Evolutionary conservation across 2,888 invertebrate genomes (phyloP).

Genomic region (Cephus pulcher): DNA sequence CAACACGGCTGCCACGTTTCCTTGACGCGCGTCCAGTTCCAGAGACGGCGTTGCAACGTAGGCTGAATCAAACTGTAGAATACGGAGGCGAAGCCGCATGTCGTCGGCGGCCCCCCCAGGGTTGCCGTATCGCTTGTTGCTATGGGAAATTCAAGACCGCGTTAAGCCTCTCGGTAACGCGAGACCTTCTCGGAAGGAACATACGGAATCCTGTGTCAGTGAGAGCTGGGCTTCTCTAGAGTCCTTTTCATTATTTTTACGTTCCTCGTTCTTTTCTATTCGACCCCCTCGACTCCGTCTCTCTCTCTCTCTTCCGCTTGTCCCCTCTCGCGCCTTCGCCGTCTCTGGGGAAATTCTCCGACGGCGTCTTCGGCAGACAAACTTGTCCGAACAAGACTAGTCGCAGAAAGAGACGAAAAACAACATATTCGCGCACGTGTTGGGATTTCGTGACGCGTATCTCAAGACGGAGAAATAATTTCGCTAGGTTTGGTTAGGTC

Average conservation of each 20-base stretch:
- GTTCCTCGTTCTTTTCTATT: neutral
- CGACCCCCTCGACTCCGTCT: no score
- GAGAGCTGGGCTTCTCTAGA: neutral
- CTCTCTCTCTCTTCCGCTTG: neutral
- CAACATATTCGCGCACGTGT: neutral
- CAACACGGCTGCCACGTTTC: neutral
- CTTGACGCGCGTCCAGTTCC: neutral
- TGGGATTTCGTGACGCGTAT: neutral
- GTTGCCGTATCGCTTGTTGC: slow-evolving; percentile 24
- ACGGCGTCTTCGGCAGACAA: neutral
- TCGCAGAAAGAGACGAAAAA: slow-evolving; percentile 13
- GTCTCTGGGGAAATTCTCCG: slow-evolving; percentile 3
- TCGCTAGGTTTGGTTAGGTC: neutral
- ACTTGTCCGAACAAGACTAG: neutral
- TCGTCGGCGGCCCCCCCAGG: neutral
- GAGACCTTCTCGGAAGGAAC: slow-evolving; percentile 25
- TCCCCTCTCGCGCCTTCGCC: slow-evolving; percentile 4
- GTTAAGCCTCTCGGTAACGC: slow-evolving; percentile 23
- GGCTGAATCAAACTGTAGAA: slow-evolving; percentile 1
- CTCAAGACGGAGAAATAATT: neutral
- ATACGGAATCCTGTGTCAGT: neutral
- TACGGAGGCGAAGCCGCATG: neutral
- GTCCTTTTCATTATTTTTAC: neutral
- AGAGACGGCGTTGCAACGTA: neutral
- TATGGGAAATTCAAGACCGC: slow-evolving; percentile 33